These are phyloP conservation scores for Cichlasoma orientale DNA, from an alignment of 2,797 vertebrate genomes.

Conservation along the genomic window DNA sequence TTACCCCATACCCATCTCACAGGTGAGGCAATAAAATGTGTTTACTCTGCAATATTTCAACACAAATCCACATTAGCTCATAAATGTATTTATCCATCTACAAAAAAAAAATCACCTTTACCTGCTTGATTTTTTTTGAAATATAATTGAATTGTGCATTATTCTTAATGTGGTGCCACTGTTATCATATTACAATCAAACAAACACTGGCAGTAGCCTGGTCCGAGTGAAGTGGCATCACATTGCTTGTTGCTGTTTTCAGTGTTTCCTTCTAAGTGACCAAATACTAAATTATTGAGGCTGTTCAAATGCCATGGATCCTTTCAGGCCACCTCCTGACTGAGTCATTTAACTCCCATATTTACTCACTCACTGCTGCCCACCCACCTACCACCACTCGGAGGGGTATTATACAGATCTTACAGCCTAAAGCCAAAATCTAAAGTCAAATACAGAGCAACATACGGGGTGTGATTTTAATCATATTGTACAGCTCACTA, in stretches of 20 bases:
- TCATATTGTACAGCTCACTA: background rate
- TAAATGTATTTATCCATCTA: background rate
- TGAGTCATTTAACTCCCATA: conserved; percentile 59
- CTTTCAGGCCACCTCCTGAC: conserved; percentile 55
- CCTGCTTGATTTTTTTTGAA: background rate
- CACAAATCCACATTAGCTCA: background rate
- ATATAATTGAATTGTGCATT: background rate
- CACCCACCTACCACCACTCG: conserved; percentile 6
- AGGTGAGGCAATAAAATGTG: conserved; percentile 71
- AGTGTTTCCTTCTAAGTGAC: conserved; percentile 65
- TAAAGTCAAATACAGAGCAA: background rate
- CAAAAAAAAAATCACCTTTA: background rate
- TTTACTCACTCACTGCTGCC: conserved; percentile 25
- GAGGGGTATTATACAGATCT: conserved; percentile 9
- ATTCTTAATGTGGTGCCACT: background rate
- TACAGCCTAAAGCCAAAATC: conserved; percentile 1
- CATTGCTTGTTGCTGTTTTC: conserved; percentile 66
- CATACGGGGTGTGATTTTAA: background rate
- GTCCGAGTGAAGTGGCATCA: conserved; percentile 50
- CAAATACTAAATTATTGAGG: conserved; percentile 73
- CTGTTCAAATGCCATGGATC: conserved; percentile 64
- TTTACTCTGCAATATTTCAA: background rate
- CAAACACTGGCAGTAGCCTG: conserved; percentile 44
- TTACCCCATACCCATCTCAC: conserved; percentile 83
- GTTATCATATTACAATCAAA: conserved; percentile 52